Evolutionary conservation across 2,797 vertebrate species (phyloP).

Genomic region (Sebastolobus alascanus): DNA sequence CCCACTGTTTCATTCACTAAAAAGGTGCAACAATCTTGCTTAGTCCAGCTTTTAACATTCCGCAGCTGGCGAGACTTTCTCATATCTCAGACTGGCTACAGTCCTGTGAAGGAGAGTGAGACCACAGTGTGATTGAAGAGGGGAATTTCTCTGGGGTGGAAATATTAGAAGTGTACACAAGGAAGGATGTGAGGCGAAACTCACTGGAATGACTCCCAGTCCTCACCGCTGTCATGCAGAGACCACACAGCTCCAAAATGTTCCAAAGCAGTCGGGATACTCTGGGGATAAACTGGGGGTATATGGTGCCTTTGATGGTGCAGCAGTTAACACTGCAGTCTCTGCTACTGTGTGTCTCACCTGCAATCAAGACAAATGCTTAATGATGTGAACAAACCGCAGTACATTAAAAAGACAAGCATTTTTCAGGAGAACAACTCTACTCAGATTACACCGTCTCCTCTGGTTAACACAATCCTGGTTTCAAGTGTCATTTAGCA

Average conservation of each 20-base stretch:
- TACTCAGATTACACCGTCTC: constrained; percentile 34
- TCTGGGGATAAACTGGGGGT: constrained; percentile 33
- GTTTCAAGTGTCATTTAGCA: constrained; percentile 64
- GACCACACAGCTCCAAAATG: constrained; percentile 66
- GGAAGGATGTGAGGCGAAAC: constrained; percentile 56
- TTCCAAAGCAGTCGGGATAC: constrained; percentile 57
- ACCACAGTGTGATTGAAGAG: constrained; percentile 48
- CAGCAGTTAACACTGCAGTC: constrained; percentile 38
- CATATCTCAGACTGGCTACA: constrained; percentile 33
- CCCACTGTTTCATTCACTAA: constrained; percentile 37
- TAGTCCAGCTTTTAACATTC: constrained; percentile 39
- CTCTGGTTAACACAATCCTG: constrained; percentile 31
- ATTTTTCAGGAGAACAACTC: constrained; percentile 24
- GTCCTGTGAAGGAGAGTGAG: constrained; percentile 41
- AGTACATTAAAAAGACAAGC: constrained; percentile 25
- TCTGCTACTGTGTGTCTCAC: constrained; percentile 26
- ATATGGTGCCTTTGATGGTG: constrained; percentile 46
- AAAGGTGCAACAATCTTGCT: constrained; percentile 17
- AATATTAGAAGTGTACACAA: constrained; percentile 71
- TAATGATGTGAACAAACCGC: constrained; percentile 26
- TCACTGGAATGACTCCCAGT: constrained; percentile 64
- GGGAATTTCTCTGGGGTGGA: constrained; percentile 57
- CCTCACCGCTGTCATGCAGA: constrained; percentile 46
- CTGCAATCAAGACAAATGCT: constrained; percentile 34
- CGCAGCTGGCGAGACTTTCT: constrained; percentile 36